These are phyloP conservation scores for Luehdorfia chinensis DNA, from an alignment of 1,140 invertebrate species.

Conservation along the genomic window DNA sequence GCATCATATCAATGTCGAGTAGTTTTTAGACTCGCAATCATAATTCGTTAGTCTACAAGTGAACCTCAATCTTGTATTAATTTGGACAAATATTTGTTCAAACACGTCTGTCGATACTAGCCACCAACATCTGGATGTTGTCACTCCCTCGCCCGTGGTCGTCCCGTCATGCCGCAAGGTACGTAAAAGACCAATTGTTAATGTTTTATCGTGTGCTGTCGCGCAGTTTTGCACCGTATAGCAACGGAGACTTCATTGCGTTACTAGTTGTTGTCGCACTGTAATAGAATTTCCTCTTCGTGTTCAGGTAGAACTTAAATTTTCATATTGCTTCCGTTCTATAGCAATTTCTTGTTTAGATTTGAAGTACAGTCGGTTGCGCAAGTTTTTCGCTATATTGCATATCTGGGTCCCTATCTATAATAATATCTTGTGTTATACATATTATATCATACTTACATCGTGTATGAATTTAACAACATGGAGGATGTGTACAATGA, in stretches of 20 bases:
- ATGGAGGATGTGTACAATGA: too few species aligned
- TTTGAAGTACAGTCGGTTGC: background rate
- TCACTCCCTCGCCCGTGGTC: slow-evolving; percentile 47
- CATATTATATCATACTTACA: too few species aligned
- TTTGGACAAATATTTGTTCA: slow-evolving; percentile 23
- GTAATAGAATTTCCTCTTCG: slow-evolving; percentile 9
- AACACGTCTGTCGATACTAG: slow-evolving; percentile 18
- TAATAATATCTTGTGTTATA: too few species aligned
- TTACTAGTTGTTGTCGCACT: background rate
- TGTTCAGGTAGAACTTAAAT: slow-evolving; percentile 1
- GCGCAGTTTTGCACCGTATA: slow-evolving; percentile 36
- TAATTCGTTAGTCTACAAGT: background rate
- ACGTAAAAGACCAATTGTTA: slow-evolving; percentile 34
- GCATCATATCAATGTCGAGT: too few species aligned
- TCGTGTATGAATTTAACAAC: too few species aligned
- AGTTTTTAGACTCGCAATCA: too few species aligned
- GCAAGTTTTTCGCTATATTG: too few species aligned
- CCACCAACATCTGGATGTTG: slow-evolving; percentile 34
- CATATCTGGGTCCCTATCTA: too few species aligned
- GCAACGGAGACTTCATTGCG: slow-evolving; percentile 9
- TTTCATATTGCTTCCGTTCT: slow-evolving; percentile 9
- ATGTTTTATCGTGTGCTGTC: slow-evolving; percentile 19
- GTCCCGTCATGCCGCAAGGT: slow-evolving; percentile 49
- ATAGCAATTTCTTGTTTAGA: background rate
- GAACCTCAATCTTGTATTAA: background rate